A percentile compares a stretch with the other conserved stretches of the same genome.
These are phyloP conservation scores for Acyrthosiphon pisum DNA, from an alignment of 1,140 invertebrate genomes.

Conservation along the genomic window DNA sequence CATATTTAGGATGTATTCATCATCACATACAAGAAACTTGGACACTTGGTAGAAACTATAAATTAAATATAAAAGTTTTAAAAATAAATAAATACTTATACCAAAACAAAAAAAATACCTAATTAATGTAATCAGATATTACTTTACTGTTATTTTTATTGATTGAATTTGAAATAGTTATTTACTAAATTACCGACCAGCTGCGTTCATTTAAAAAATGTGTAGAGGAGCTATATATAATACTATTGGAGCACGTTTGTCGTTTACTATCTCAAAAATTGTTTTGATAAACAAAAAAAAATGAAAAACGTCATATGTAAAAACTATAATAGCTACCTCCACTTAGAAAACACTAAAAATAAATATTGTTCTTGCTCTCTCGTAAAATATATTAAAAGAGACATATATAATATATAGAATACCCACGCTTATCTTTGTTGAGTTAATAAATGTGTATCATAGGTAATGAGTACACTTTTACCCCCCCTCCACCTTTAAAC, in stretches of 20 bases:
- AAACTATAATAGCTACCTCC: not conserved
- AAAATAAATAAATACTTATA: not conserved
- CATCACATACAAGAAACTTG: not conserved
- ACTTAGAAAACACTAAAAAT: not conserved
- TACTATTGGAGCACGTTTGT: not conserved
- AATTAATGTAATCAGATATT: not conserved
- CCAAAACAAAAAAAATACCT: not conserved
- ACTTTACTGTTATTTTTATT: not conserved
- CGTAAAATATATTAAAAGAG: not conserved
- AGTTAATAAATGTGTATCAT: not conserved
- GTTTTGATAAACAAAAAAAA: not conserved
- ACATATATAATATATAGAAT: not conserved
- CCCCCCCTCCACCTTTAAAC: too few species aligned
- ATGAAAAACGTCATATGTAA: not conserved
- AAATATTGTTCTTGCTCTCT: not conserved
- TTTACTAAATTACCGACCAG: not conserved
- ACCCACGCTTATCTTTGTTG: not conserved
- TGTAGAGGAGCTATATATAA: not conserved
- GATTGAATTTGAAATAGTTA: not conserved
- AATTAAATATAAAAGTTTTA: not conserved
- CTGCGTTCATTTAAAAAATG: not conserved
- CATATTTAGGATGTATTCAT: too few species aligned
- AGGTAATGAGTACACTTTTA: not conserved
- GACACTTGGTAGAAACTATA: not conserved
- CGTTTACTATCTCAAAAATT: not conserved